A percentile compares a stretch with the other conserved stretches of the same genome.
Evolutionary conservation across 1,140 invertebrate genomes (phyloP).

Genomic region (Drosophila lowei): DNA sequence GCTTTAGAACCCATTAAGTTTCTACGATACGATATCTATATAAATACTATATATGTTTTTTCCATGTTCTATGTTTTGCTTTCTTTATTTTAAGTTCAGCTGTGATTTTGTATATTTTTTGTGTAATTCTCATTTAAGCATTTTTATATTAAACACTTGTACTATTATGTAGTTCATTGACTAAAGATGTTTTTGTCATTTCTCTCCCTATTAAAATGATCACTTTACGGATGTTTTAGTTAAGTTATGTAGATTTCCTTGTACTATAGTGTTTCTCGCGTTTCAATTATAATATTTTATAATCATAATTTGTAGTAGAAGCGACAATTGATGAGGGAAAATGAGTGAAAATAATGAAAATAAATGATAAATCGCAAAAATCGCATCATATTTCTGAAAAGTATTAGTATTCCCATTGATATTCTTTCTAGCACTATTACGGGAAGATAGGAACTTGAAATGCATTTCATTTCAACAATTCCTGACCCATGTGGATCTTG

Average conservation of each 20-base stretch:
- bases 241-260: slow-evolving; percentile 72
- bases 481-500: slow-evolving; percentile 7
- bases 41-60: slow-evolving; percentile 25
- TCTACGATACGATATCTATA: slow-evolving; percentile 5
- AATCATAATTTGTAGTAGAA: slow-evolving; percentile 24
- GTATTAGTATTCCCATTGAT: background rate
- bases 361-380: slow-evolving; percentile 31
- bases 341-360: slow-evolving; percentile 57
- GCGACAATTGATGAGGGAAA: slow-evolving; percentile 12
- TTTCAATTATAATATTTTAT: slow-evolving; percentile 42
- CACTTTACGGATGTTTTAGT: slow-evolving; percentile 29
- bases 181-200: slow-evolving; percentile 17
- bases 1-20: slow-evolving; percentile 52
- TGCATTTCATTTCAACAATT: background rate
- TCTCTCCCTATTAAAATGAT: slow-evolving; percentile 22
- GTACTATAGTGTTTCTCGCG: slow-evolving; percentile 35
- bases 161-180: slow-evolving; percentile 59
- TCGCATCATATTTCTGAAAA: background rate
- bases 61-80: slow-evolving; percentile 36
- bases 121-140: slow-evolving; percentile 59
- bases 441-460: too few species aligned
- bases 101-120: slow-evolving; percentile 80
- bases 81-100: slow-evolving; percentile 77
- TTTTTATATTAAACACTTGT: slow-evolving; percentile 30
- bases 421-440: background rate